These are phyloP conservation scores for Drosophila pruinosa DNA, from an alignment of 1,140 invertebrate species.

Conservation along the genomic window DNA sequence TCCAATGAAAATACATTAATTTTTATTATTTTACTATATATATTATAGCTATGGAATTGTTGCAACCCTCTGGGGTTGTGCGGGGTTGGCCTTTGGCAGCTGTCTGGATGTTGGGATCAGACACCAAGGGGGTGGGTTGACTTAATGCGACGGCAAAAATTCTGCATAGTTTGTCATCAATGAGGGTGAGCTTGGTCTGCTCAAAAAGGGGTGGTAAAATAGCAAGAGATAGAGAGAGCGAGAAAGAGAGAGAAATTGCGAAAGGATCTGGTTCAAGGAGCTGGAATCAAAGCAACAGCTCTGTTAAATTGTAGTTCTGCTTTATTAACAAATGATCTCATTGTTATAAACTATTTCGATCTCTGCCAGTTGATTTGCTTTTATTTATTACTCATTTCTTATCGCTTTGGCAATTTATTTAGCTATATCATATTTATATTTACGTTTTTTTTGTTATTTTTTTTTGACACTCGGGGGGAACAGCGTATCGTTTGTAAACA, in stretches of 20 bases:
- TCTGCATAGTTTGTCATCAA: conserved; percentile 29
- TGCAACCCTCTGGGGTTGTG: conserved; percentile 20
- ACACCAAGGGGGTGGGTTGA: conserved; percentile 7
- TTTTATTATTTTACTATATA: conserved; percentile 3
- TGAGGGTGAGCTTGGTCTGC: conserved; percentile 5
- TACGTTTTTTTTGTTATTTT: conserved; percentile 13
- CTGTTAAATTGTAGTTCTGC: not conserved
- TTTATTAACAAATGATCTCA: not conserved
- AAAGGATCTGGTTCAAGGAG: not conserved
- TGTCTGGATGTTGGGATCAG: conserved; percentile 29
- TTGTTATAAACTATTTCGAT: not conserved
- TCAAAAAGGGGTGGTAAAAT: conserved; percentile 11
- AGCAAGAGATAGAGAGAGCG: not conserved
- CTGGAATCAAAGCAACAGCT: conserved; percentile 15
- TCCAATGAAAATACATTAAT: conserved; percentile 59
- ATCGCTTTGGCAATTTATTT: conserved; percentile 72
- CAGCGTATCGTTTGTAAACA: conserved; percentile 54
- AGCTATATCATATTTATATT: conserved; percentile 25
- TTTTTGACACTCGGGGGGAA: conserved; percentile 32
- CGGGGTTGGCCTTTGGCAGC: conserved; percentile 32
- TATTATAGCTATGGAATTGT: conserved; percentile 25
- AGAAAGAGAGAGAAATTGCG: not conserved
- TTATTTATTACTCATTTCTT: conserved; percentile 40
- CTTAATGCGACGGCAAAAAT: conserved; percentile 1
- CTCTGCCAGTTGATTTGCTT: not conserved